Conservation (phyloP, 2,797 vertebrate genomes). For the Ptychadena robeensis region DNA sequence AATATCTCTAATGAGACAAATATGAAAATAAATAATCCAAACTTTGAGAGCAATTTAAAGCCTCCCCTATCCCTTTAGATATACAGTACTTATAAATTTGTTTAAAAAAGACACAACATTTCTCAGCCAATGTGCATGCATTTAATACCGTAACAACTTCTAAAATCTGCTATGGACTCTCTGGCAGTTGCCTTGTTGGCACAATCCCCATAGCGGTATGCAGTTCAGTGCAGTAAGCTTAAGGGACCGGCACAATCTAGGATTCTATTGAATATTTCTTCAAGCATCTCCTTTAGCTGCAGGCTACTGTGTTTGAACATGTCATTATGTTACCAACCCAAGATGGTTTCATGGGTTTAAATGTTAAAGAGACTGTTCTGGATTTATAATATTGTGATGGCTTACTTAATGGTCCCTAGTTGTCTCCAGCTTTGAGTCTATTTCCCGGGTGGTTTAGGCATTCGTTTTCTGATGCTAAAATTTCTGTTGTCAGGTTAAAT, state of each 20-base stretch:
- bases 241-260: conserved; percentile 13
- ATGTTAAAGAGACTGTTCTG: conserved; percentile 6
- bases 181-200: background rate
- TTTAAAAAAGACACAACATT: no score
- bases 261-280: conserved; percentile 26
- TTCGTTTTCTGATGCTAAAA: background rate
- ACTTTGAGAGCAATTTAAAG: no score
- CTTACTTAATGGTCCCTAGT: conserved; percentile 14
- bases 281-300: conserved; percentile 37
- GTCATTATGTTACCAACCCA: conserved; percentile 29
- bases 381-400: conserved; percentile 2
- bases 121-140: background rate
- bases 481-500: conserved; percentile 1
- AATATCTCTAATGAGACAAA: no score
- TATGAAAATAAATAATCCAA: no score
- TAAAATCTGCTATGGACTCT: conserved; percentile 6
- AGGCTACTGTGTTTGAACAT: conserved; percentile 39
- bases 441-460: background rate
- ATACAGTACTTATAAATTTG: no score
- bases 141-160: background rate
- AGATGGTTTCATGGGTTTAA: conserved; percentile 21
- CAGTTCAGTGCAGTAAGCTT: background rate
- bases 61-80: no score
- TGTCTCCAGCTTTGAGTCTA: background rate
- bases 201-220: conserved; percentile 7